Conservation (phyloP, 2,113 vertebrate species). For the Pholis gunnellus region DNA sequence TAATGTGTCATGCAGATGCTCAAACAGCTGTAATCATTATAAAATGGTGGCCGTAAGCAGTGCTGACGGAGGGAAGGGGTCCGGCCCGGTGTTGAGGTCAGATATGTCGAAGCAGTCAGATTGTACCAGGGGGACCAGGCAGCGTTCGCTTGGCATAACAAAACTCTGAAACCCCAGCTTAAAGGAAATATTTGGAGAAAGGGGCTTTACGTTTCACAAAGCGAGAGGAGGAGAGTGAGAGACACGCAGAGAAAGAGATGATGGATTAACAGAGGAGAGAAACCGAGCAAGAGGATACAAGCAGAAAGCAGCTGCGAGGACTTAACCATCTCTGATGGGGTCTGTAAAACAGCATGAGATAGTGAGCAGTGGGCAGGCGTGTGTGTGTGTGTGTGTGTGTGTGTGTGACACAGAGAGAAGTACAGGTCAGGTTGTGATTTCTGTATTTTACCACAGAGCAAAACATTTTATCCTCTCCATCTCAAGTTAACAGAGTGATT, state of each 20-base stretch:
- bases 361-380: conserved; percentile 34
- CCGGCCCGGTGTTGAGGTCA: conserved; percentile 57
- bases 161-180: conserved; percentile 84
- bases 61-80: conserved; percentile 34
- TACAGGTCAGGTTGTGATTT: conserved; percentile 24
- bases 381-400: conserved; percentile 30
- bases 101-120: conserved; percentile 76
- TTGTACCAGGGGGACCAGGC: conserved; percentile 77
- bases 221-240: conserved; percentile 62
- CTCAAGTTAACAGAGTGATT: conserved; percentile 24
- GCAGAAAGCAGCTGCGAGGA: conserved; percentile 76
- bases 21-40: conserved; percentile 62
- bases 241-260: conserved; percentile 70
- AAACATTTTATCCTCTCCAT: conserved; percentile 11
- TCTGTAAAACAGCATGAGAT: conserved; percentile 67
- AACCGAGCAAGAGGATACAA: conserved; percentile 68
- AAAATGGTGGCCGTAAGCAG: conserved; percentile 49
- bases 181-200: conserved; percentile 87
- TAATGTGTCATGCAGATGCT: conserved; percentile 64
- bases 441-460: conserved; percentile 26
- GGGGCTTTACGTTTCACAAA: conserved; percentile 79
- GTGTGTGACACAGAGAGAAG: background rate
- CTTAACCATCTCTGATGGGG: conserved; percentile 70
- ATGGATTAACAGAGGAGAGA: conserved; percentile 74
- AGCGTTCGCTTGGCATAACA: conserved; percentile 82